Evolutionary conservation across 2,797 vertebrate species (phyloP).

Genomic region (Rhinoraja longicauda): DNA sequence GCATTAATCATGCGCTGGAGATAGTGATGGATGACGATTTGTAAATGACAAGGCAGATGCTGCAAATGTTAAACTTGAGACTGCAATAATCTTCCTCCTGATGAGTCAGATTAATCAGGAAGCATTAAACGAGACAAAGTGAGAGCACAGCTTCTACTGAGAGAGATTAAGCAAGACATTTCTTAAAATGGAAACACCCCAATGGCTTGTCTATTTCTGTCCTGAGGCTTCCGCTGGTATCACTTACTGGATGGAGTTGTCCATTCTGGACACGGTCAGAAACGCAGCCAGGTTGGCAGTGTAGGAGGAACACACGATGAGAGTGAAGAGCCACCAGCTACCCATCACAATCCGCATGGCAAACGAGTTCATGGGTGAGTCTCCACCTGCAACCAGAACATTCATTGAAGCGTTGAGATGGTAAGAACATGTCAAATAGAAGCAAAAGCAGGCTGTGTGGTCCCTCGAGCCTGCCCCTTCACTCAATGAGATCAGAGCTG

Average conservation of each 20-base stretch:
- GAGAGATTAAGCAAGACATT: neutral
- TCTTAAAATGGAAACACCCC: neutral
- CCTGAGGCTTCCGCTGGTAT: neutral
- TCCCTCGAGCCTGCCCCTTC: too few species aligned
- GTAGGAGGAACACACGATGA: slow-evolving; percentile 96
- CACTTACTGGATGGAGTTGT: slow-evolving; percentile 85
- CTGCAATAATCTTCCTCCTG: neutral
- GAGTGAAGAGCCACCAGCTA: slow-evolving; percentile 98
- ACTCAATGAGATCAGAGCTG: too few species aligned
- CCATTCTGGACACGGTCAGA: slow-evolving; percentile 94
- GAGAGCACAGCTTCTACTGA: neutral
- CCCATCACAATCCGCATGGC: slow-evolving; percentile 95
- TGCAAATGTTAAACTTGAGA: neutral
- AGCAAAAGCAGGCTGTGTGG: too few species aligned
- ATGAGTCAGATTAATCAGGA: neutral
- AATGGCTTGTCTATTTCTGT: too few species aligned
- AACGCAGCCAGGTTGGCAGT: slow-evolving; percentile 95
- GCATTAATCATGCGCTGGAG: too few species aligned
- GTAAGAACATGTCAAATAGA: too few species aligned
- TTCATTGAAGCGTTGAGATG: neutral
- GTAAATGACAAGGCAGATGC: neutral
- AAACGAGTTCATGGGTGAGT: slow-evolving; percentile 82
- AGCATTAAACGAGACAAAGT: neutral
- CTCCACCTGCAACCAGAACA: slow-evolving; percentile 66
- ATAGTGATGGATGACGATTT: neutral